A percentile compares a stretch with the other conserved stretches of the same genome.
Evolutionary conservation across 2,797 vertebrate genomes (phyloP).

Genomic region (Muraenolepis orangiensis): DNA sequence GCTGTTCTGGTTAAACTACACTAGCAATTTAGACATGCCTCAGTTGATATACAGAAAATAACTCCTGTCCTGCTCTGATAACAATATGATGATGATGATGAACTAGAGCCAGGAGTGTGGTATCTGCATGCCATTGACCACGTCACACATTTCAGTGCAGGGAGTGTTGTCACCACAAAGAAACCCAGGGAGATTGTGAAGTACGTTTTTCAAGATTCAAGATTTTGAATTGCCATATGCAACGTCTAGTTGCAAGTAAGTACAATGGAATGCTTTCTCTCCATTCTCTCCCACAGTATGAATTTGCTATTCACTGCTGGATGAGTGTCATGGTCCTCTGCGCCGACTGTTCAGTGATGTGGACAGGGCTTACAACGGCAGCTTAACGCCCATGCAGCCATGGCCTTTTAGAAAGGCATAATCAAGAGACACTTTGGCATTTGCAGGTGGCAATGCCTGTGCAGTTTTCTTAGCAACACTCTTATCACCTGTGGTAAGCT

Average conservation of each 20-base stretch:
- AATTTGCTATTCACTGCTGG: background rate
- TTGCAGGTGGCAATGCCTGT: slow-evolving; percentile 19
- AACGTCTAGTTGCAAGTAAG: too few relatives aligned
- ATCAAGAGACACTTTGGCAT: slow-evolving; percentile 36
- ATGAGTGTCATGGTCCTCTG: background rate
- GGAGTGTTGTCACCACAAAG: slow-evolving; percentile 4
- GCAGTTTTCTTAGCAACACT: background rate
- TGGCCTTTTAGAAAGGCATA: slow-evolving; percentile 24
- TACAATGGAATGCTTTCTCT: too few relatives aligned
- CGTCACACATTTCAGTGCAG: slow-evolving; percentile 2
- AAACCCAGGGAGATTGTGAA: background rate
- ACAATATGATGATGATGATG: slow-evolving; percentile 11
- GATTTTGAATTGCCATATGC: too few relatives aligned
- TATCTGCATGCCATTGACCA: background rate
- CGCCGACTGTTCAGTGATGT: slow-evolving; percentile 14
- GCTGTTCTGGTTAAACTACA: background rate
- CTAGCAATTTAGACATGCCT: background rate
- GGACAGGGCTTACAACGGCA: slow-evolving; percentile 32
- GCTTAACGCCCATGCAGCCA: slow-evolving; percentile 28
- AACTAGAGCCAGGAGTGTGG: slow-evolving; percentile 21
- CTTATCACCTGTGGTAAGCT: too few relatives aligned
- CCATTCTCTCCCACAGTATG: too few relatives aligned
- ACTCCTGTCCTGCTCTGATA: background rate
- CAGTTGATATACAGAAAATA: background rate
- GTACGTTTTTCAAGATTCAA: too few relatives aligned